Evolutionary conservation across 2,888 invertebrate genomes (phyloP).

Genomic region (Eurytoma adleriae): DNA sequence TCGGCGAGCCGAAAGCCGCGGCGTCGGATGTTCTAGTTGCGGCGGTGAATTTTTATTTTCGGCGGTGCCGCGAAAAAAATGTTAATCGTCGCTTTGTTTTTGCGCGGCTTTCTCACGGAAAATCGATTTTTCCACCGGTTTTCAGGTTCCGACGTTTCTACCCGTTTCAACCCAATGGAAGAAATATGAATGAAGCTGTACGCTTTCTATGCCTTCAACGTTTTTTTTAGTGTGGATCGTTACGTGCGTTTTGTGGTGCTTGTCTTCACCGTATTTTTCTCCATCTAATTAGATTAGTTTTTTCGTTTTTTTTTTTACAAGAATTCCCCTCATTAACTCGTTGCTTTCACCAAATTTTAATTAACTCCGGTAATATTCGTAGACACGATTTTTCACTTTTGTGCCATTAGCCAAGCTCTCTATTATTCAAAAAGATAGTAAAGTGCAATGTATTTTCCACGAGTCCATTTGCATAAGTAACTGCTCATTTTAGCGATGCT

Average conservation of each 20-base stretch:
- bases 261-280: not conserved
- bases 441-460: not conserved
- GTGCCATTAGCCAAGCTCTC: constrained; percentile 2
- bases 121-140: no score
- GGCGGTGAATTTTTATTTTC: not conserved
- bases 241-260: not conserved
- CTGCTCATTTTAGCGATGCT: no score
- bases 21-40: constrained; percentile 6
- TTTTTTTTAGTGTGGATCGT: no score
- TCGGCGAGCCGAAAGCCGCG: not conserved
- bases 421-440: not conserved
- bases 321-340: not conserved
- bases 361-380: constrained; percentile 11
- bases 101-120: no score
- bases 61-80: not conserved
- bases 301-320: not conserved
- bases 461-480: no score
- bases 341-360: constrained; percentile 15
- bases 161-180: no score
- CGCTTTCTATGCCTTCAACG: no score
- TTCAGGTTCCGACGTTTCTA: no score
- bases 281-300: not conserved
- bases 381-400: constrained; percentile 11
- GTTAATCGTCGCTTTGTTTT: no score
- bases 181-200: no score